Base-by-base conservation (phyloP, 1,140 invertebrate species). In the Formica exsecta region DNA sequence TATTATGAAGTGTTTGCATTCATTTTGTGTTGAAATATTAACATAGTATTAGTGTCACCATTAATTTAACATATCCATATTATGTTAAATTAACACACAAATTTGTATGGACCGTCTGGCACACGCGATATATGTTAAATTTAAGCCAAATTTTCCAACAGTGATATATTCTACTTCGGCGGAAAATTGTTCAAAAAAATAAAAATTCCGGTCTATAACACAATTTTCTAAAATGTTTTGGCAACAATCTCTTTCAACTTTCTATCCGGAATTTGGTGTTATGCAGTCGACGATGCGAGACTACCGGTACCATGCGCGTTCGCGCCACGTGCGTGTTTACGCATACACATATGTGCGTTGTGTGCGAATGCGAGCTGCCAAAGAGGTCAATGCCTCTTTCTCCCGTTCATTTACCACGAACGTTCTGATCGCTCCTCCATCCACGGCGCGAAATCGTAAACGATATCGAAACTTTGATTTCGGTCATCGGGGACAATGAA, bases 361-460 rank as follows among this genome's bases (percentile, higher is more conserved):
- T 68, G 85, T 73, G 86, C 70, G 85, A 84, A 57, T 36, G 73
- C 76, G 75, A 74, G 57, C 86, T 87, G 89, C 88, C 91, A 92
- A 93, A 77, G 90, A 87, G 92, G 92, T 93, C 92, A 92, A 92
- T 92, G 92, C 88, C 92, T 92, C 85, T 88, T 89, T 88, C 90
- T 92, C 92, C 84, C 85, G 87, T 87, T 88, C 86, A 88, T 86
- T 89, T 87, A 87, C 88, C 41, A 88, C 38, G 66, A n/a, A 62
- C 36, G 25, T 65, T 62, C 62, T 68, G 32, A 74, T 81, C 70
- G 64, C 54, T 51, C 16, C 22, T 13, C 11, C 11, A 51, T 74
- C 51, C 44, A 41, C 41, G 41, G 68, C 70, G 38, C 79, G 79
- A 83, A 83, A 83, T 83, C 68, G 68, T 54, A 83, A 83, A 68